Conservation (phyloP, 2,888 invertebrate genomes). For the Spisula subtruncata region DNA sequence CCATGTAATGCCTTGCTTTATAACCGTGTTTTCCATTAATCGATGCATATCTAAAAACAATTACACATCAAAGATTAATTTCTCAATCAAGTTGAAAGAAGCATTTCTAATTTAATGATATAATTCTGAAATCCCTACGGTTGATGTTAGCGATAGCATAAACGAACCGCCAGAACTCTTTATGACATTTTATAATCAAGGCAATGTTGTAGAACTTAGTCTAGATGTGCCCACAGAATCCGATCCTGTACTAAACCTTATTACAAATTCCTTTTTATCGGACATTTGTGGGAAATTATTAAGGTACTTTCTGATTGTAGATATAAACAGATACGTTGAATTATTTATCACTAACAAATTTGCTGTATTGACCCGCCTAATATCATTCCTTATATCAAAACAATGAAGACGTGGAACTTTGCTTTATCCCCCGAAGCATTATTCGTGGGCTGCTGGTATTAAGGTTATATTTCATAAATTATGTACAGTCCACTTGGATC, state of each 20-base stretch:
- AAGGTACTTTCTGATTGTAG: constrained; percentile 39
- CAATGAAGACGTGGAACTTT: neutral
- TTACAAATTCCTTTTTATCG: constrained; percentile 61
- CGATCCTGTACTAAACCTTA: constrained; percentile 29
- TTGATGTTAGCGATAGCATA: neutral
- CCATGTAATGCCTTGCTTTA: neutral
- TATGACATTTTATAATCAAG: neutral
- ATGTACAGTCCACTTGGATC: constrained; percentile 55
- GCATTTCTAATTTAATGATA: constrained; percentile 7
- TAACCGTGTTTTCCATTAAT: constrained; percentile 16
- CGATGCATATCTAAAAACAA: neutral
- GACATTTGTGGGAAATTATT: constrained; percentile 39
- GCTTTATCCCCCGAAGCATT: constrained; percentile 37
- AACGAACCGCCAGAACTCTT: neutral
- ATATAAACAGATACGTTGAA: constrained; percentile 56
- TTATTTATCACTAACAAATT: constrained; percentile 56
- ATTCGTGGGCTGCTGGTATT: constrained; percentile 32
- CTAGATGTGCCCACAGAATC: neutral
- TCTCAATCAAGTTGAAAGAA: constrained; percentile 8
- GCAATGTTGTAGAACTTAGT: neutral
- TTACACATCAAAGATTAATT: constrained; percentile 4
- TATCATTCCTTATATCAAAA: constrained; percentile 16
- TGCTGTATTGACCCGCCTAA: constrained; percentile 51
- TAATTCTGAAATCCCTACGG: constrained; percentile 17
- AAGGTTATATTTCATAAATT: constrained; percentile 52